Evolutionary conservation across 2,113 vertebrate genomes (phyloP), one percentile per base, ranked within the genome.

Genomic region (Garra rufa): DNA sequence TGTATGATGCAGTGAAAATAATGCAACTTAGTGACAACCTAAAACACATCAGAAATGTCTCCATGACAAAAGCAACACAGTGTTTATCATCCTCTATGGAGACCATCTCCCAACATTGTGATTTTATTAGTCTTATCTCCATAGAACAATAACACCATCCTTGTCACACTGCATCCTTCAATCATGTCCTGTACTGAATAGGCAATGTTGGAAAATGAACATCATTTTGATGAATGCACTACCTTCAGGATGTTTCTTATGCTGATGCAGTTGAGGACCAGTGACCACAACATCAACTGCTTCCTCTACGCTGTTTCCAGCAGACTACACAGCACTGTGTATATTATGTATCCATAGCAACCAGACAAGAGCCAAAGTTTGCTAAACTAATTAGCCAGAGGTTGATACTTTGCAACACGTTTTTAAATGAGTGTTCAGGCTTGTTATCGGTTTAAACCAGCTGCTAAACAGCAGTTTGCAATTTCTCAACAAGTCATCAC

Each of bases 241-340:
- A 41, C 38, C 46, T 76, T 48, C 41, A 48, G 38, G 48, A 86
- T 52, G 52, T 79, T 59, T 67, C 73, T 26, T 9, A 57, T 38
- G 46, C 15, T 76, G 50, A 13, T 26, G 17, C 50, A 0, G 50
- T 52, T 1, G 17, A 28, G 48, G 10, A 28, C n/a, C 15, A 46
- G n/a, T n/a, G 24, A 30, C 50, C 44, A 17, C 26, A 17, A 30
- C 38, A 24, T 43, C 28, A 10, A 34, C 26, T 7, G 50, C 50
- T 19, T 52, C 50, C 50, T 52, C 50, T 52, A 7, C 15, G 13
- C 15, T 52, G 14, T 63, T 30, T 7, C 63, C 15, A 34, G 63
- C 28, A 19, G 28, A 38, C 15, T 15, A 67, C 17, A 67, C 28
- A 3, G 7, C 15, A 67, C 30, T 67, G 65, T 38, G 30, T 38